Evolutionary conservation across 2,113 vertebrate genomes (phyloP).

Genomic region (Cygnus atratus): DNA sequence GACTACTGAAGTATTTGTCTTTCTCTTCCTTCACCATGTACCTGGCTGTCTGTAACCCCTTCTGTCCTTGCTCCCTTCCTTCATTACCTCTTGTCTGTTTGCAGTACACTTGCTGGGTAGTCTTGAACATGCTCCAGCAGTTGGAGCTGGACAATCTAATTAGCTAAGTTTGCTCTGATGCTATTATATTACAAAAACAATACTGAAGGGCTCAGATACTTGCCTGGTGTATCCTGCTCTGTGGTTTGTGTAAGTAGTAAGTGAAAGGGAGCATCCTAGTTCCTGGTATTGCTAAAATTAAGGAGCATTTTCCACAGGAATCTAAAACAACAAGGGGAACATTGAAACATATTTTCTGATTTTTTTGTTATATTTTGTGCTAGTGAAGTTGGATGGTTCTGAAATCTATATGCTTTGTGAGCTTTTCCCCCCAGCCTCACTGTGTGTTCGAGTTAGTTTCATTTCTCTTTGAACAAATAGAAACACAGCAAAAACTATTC

Average conservation of each 20-base stretch:
- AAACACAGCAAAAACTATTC: background rate
- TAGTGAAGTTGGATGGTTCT: background rate
- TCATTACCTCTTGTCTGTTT: background rate
- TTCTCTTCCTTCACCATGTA: background rate
- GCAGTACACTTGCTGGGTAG: background rate
- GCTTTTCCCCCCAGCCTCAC: rapidly evolving
- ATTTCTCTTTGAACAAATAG: background rate
- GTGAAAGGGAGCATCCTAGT: no score
- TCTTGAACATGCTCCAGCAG: background rate
- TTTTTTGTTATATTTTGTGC: background rate
- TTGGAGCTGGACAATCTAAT: background rate
- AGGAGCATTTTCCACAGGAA: background rate
- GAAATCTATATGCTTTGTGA: background rate
- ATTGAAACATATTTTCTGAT: background rate
- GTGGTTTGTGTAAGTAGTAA: background rate
- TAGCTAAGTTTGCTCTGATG: background rate
- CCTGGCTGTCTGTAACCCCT: background rate
- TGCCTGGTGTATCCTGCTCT: background rate
- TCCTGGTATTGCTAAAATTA: background rate
- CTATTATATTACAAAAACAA: rapidly evolving
- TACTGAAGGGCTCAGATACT: background rate
- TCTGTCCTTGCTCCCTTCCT: background rate
- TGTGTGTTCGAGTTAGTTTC: background rate
- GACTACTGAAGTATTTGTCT: background rate
- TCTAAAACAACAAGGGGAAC: background rate